A percentile compares a stretch with the other conserved stretches of the same genome.
These are phyloP conservation scores for Apodemus speciosus DNA, from an alignment of 2,113 vertebrate genomes.

Conservation along the genomic window DNA sequence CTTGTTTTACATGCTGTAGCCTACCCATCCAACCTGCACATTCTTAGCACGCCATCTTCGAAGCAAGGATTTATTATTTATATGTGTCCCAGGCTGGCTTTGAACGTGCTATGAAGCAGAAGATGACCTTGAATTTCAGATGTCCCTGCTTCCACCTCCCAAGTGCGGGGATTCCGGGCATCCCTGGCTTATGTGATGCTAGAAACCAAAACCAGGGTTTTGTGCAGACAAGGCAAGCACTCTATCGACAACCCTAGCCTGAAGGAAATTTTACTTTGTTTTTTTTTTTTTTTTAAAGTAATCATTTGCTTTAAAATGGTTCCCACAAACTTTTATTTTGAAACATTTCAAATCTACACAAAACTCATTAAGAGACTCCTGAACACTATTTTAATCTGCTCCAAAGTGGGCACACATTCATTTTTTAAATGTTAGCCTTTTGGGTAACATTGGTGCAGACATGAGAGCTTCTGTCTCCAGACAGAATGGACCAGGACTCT, in stretches of 20 bases:
- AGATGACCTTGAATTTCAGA: neutral
- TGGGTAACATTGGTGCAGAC: conserved; percentile 86
- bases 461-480: conserved; percentile 89
- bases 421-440: conserved; percentile 84
- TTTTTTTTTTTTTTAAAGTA: neutral
- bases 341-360: neutral
- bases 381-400: conserved; percentile 75
- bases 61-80: neutral
- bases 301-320: neutral
- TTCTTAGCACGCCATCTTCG: neutral
- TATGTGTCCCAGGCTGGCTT: neutral
- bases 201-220: neutral
- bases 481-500: conserved; percentile 90
- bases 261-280: too few species aligned
- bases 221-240: too few species aligned
- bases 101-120: neutral
- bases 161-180: neutral
- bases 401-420: conserved; percentile 82
- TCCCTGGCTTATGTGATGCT: neutral
- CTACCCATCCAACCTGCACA: too few species aligned
- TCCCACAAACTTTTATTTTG: neutral
- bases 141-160: too few species aligned
- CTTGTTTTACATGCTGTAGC: neutral
- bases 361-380: neutral
- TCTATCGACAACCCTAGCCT: neutral